Evolutionary conservation across 2,797 vertebrate species (phyloP).

Genomic region (Anguilla anguilla): DNA sequence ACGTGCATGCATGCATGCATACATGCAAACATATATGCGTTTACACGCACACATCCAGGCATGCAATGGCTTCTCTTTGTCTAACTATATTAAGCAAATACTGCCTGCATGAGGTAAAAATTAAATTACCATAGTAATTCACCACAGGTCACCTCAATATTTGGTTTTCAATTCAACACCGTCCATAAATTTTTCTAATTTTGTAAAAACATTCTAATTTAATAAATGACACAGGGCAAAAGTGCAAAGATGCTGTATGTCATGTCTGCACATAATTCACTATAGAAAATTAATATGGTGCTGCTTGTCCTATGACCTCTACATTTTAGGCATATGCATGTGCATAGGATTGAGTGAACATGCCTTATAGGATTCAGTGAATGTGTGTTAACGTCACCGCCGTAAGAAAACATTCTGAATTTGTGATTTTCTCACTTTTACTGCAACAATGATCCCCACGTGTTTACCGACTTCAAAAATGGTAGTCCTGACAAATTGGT

Average conservation of each 20-base stretch:
- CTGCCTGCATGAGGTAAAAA: slow-evolving; percentile 11
- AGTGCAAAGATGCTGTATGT: not conserved
- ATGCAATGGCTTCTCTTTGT: not conserved
- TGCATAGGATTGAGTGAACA: not conserved
- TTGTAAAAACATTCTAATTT: not conserved
- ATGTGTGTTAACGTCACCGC: not conserved
- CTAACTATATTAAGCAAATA: slow-evolving; percentile 15
- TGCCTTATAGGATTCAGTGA: not conserved
- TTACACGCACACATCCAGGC: not conserved
- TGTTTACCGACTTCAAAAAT: not conserved
- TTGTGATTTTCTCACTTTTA: not conserved
- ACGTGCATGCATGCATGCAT: not conserved
- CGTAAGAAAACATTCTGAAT: not conserved
- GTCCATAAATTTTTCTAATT: not conserved
- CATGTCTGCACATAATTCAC: not conserved
- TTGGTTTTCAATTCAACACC: not conserved
- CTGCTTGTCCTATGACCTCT: not conserved
- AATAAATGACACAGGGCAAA: not conserved
- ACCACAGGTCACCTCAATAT: not conserved
- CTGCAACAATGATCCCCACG: not conserved
- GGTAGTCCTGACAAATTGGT: not conserved
- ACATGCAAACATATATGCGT: not conserved
- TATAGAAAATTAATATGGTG: not conserved
- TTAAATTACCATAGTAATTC: slow-evolving; percentile 14
- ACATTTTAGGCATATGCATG: not conserved